Percentiles rank a stretch among this genome's conserved stretches.
These are phyloP conservation scores for Eupsilia transversa DNA, from an alignment of 2,888 invertebrate species.

Conservation along the genomic window DNA sequence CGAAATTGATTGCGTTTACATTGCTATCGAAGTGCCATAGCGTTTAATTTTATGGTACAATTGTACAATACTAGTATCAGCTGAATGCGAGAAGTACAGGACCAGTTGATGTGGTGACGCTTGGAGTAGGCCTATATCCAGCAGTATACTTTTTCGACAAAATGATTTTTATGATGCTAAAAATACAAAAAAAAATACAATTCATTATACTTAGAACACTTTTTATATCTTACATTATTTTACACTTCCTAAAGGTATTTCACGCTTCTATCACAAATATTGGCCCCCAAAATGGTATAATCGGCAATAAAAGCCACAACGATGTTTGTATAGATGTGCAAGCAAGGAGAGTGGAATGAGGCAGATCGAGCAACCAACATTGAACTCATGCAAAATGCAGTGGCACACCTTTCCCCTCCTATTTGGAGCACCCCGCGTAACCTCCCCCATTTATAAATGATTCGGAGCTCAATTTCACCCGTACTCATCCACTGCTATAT, in stretches of 20 bases:
- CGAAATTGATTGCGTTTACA: not conserved
- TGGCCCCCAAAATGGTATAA: constrained; percentile 44
- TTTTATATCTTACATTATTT: not conserved
- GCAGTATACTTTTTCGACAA: not conserved
- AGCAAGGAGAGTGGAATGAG: constrained; percentile 69
- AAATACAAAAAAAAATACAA: not conserved
- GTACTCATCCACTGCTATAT: constrained; percentile 78
- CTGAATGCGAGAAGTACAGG: not conserved
- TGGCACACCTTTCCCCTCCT: constrained; percentile 76
- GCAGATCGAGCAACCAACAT: constrained; percentile 77
- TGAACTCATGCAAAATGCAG: constrained; percentile 88
- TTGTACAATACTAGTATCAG: not conserved
- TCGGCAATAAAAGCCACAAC: constrained; percentile 56
- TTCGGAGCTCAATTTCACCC: constrained; percentile 86
- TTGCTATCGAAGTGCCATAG: too few species aligned
- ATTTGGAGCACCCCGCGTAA: constrained; percentile 68
- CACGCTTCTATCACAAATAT: constrained; percentile 18
- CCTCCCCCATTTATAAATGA: constrained; percentile 87
- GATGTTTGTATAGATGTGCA: constrained; percentile 61
- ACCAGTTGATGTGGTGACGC: too few species aligned
- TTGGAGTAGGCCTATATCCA: not conserved
- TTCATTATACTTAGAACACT: not conserved
- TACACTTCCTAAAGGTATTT: not conserved
- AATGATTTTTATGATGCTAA: not conserved
- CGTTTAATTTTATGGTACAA: not conserved